Conservation (phyloP, 2,888 invertebrate genomes). For the Eristalis tenax region DNA sequence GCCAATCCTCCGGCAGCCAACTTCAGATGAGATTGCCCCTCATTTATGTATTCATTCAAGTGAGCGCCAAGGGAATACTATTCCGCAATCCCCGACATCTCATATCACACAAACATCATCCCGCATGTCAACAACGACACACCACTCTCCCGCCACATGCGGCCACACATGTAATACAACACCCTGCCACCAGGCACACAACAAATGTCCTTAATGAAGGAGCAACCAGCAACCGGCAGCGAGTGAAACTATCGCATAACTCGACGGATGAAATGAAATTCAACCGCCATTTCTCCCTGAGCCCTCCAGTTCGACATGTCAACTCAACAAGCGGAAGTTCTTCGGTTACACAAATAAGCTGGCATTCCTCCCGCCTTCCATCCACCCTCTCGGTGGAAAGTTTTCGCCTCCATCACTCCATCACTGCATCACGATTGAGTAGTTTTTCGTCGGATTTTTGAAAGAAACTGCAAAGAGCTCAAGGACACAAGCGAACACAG, state of each 20-base stretch:
- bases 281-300: constrained; percentile 22
- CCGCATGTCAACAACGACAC: too few relatives aligned
- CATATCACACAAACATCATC: too few relatives aligned
- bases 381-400: neutral
- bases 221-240: neutral
- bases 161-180: neutral
- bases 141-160: too few relatives aligned
- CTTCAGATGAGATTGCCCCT: neutral
- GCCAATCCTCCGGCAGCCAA: neutral
- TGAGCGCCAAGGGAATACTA: neutral
- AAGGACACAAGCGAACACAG: neutral
- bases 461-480: neutral
- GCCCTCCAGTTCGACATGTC: constrained; percentile 6
- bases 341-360: constrained; percentile 31
- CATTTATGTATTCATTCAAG: neutral
- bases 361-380: neutral
- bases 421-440: neutral
- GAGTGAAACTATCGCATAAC: constrained; percentile 15
- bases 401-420: neutral
- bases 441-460: neutral
- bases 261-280: constrained; percentile 53
- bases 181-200: neutral
- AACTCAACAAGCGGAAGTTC: constrained; percentile 16
- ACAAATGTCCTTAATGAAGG: neutral
- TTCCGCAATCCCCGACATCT: too few relatives aligned